Evolutionary conservation across 2,888 invertebrate genomes (phyloP).

Genomic region (Lithophane semibrunnea): DNA sequence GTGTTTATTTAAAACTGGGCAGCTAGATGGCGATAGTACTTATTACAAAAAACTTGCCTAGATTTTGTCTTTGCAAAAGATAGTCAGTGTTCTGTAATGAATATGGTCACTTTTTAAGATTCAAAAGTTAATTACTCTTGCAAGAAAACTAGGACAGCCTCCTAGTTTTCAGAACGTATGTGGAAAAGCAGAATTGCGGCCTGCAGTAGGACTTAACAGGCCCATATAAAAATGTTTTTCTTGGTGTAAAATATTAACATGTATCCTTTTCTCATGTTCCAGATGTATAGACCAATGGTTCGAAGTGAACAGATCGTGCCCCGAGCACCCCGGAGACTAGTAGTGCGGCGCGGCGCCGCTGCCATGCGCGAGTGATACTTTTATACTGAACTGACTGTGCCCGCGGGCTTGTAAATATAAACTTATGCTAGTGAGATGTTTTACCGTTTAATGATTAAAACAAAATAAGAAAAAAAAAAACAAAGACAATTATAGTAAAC

Average conservation of each 20-base stretch:
- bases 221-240: no score
- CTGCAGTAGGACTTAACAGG: no score
- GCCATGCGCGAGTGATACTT: constrained; percentile 81
- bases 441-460: constrained; percentile 85
- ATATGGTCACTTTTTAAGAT: no score
- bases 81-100: no score
- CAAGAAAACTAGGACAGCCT: no score
- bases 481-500: constrained; percentile 85
- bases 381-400: constrained; percentile 88
- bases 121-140: no score
- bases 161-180: no score
- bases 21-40: constrained; percentile 9
- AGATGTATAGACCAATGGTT: constrained; percentile 99
- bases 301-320: constrained; percentile 99
- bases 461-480: constrained; percentile 78
- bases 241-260: constrained; percentile 20
- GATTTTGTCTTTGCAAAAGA: no score
- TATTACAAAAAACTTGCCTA: neutral
- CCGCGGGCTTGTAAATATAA: constrained; percentile 85
- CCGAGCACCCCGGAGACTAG: constrained; percentile 99
- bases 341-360: constrained; percentile 91
- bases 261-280: constrained; percentile 79
- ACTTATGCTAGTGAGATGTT: constrained; percentile 88
- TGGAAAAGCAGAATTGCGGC: no score
- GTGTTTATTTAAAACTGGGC: no score